Conservation (phyloP, 1,140 invertebrate species). For the Gryon sp. region DNA sequence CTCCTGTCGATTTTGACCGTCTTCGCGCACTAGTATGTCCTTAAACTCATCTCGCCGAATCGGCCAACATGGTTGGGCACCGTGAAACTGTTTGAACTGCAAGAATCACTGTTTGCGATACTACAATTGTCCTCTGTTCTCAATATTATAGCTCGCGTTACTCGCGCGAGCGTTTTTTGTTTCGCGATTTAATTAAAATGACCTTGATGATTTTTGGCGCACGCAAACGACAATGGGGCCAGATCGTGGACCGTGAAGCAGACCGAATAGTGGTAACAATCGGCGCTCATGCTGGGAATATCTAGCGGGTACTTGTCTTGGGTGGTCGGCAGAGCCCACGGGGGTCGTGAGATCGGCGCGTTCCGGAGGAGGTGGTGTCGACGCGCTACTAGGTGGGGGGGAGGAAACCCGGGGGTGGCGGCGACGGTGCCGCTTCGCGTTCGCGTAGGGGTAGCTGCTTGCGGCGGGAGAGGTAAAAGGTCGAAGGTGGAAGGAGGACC, state of each 20-base stretch:
- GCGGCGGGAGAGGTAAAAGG: conserved; percentile 61
- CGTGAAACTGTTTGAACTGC: conserved; percentile 13
- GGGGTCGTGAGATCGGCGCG: conserved; percentile 63
- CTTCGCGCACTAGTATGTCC: conserved; percentile 28
- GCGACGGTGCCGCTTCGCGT: conserved; percentile 51
- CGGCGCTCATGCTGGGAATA: conserved; percentile 78
- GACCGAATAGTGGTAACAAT: conserved; percentile 75
- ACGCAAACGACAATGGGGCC: conserved; percentile 60
- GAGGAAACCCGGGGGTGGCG: conserved; percentile 51
- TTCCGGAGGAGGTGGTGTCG: conserved; percentile 64
- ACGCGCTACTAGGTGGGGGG: conserved; percentile 26
- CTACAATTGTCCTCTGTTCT: too few species aligned
- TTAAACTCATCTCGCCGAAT: conserved; percentile 10
- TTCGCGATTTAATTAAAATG: conserved; percentile 15
- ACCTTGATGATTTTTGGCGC: conserved; percentile 50
- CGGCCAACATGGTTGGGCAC: conserved; percentile 19
- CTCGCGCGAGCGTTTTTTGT: conserved; percentile 13
- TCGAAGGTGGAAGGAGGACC: conserved; percentile 58
- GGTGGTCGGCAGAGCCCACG: conserved; percentile 73
- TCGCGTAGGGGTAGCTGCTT: conserved; percentile 49
- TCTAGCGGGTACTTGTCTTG: conserved; percentile 78
- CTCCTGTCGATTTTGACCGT: conserved; percentile 7
- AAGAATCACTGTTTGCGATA: conserved; percentile 37
- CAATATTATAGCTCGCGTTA: not conserved
- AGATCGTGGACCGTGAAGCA: conserved; percentile 70